A percentile compares a stretch with the other conserved stretches of the same genome.
phyloP scores from a whole-genome alignment of 2,888 invertebrate genomes.

The Drosophila rubida region DNA sequence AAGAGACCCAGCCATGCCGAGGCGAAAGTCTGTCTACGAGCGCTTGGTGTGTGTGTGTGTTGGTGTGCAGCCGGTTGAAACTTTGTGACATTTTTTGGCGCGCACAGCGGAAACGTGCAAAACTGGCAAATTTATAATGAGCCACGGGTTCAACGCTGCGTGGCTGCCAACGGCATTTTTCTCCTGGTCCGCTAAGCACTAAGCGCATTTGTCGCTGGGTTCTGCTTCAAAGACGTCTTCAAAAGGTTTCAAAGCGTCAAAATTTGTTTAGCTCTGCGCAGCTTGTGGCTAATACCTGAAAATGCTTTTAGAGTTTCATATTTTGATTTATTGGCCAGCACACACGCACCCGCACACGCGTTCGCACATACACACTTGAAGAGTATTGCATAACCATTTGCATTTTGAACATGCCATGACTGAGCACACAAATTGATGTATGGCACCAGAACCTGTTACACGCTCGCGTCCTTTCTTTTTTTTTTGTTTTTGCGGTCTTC shows the following conservation, averaged over 20 bases:
- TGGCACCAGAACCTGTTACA: conserved; percentile 45
- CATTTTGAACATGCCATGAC: conserved; percentile 56
- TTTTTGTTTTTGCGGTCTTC: background rate
- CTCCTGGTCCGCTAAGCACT: conserved; percentile 66
- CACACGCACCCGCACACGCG: conserved; percentile 14
- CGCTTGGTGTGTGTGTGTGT: background rate
- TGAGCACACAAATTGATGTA: conserved; percentile 67
- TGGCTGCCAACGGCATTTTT: conserved; percentile 67
- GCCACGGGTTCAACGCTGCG: conserved; percentile 65
- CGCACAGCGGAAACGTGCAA: conserved; percentile 75
- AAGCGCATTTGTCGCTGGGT: conserved; percentile 69
- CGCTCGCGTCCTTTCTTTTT: background rate
- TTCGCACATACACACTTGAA: conserved; percentile 12
- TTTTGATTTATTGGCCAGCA: conserved; percentile 72
- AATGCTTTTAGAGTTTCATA: conserved; percentile 75
- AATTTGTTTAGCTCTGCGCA: conserved; percentile 52
- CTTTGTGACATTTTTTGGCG: conserved; percentile 76
- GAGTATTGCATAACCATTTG: conserved; percentile 64
- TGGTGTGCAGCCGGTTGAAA: conserved; percentile 57
- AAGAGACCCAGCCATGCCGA: conserved; percentile 9
- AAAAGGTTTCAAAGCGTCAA: conserved; percentile 56
- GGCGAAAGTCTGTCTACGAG: background rate
- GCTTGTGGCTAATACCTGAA: conserved; percentile 67
- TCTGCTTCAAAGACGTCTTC: conserved; percentile 44
- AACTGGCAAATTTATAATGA: conserved; percentile 80